Percentiles rank a stretch among this genome's conserved stretches.
Evolutionary conservation across 2,888 invertebrate genomes (phyloP).

Genomic region (Eurytoma californica): DNA sequence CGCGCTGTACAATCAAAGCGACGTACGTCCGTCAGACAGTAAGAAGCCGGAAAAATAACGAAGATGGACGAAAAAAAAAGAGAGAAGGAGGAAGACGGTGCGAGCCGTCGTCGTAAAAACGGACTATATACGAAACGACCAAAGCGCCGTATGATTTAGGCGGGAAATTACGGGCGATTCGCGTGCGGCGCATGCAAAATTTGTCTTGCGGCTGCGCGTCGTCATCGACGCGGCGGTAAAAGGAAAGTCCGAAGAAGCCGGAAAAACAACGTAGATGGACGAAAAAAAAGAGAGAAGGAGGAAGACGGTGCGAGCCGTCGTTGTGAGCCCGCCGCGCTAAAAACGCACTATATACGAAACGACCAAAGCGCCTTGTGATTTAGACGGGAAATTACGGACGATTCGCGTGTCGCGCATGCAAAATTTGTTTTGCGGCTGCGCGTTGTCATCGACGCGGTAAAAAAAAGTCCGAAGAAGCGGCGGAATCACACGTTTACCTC

Average conservation of each 20-base stretch:
- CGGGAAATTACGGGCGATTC: not conserved
- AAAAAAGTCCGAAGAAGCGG: not conserved
- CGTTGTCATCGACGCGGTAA: not conserved
- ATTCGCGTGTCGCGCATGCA: conserved; percentile 6
- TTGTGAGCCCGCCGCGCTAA: too few relatives aligned
- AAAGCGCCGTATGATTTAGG: conserved; percentile 25
- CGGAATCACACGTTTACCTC: not conserved
- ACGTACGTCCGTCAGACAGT: not conserved
- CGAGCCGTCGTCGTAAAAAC: not conserved
- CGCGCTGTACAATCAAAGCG: conserved; percentile 27
- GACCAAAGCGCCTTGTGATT: conserved; percentile 24
- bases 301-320: not conserved
- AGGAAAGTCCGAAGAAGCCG: conserved; percentile 4
- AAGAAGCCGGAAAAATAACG: conserved; percentile 28
- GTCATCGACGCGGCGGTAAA: not conserved
- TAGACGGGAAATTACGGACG: not conserved
- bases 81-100: not conserved
- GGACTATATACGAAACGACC: not conserved
- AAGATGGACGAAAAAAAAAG: conserved; percentile 1
- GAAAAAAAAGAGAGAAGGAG: not conserved
- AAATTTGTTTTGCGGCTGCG: not conserved
- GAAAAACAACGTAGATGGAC: conserved; percentile 15
- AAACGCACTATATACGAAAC: not conserved
- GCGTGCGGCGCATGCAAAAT: conserved; percentile 11
- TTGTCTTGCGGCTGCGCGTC: not conserved